Evolutionary conservation across 2,113 vertebrate genomes (phyloP), one percentile per base, ranked within the genome.

Genomic region (Pomatorhinus ruficollis): DNA sequence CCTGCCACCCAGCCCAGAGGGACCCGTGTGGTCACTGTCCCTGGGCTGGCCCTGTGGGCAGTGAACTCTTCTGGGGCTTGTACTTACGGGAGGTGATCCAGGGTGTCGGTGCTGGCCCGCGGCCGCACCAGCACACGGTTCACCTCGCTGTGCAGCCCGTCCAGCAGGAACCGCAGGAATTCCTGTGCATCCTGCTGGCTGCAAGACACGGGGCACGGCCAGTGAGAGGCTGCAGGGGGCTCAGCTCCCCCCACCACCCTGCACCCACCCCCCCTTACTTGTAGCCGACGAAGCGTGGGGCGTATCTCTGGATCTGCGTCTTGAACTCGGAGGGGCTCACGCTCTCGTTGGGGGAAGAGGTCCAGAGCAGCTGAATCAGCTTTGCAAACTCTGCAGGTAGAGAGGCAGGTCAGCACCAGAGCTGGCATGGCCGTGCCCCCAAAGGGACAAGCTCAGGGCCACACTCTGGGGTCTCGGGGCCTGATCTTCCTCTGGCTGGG

Each of bases 181-280:
- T 99, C 99, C 97, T 99, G 99, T 10, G 99, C 99, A 21, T 99
- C 99, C 97, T 99, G 99, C 96, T 99, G 99, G 97, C 99, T 99
- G 97, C 50, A 96, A 66, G 68, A 52, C 76, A 69, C 2, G 1
- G 63, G 39, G 24, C 28, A 53, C 0, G 15, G 85, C 37, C 4
- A 1, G 75, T 90, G 77, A 93, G 92, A 0, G 2, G 52, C 1
- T 5, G 50, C 16, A 5, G 79, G 47, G 40, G 42, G 50, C 78
- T 42, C 22, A 5, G 60, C 21, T 40, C 8, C n/a, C 27, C 25
- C 19, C 19, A 8, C 5, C 27, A 3, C 11, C 40, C 59, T 0
- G 3, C 70, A 4, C 20, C 21, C 1, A 12, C 27, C 52, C 21
- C 20, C 19, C 7, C 99, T 99, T 97, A 99, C 99, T 99, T 99